Evolutionary conservation across 2,888 invertebrate species (phyloP).

Genomic region (Pachliopta kotzebuea): DNA sequence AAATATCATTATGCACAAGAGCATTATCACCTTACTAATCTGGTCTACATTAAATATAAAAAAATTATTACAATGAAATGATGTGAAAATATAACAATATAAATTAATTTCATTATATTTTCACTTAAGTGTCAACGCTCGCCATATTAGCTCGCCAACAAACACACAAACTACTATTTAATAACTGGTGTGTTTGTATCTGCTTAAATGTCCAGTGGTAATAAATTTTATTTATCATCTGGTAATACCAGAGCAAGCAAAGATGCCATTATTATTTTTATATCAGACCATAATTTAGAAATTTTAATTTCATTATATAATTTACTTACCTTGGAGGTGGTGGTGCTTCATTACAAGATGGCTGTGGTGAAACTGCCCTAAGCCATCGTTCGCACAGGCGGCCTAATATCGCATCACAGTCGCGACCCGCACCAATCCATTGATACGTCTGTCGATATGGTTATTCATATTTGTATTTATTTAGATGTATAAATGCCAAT

Average conservation of each 20-base stretch:
- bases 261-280: neutral
- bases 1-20: no score
- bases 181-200: no score
- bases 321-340: constrained; percentile 54
- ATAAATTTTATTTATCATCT: no score
- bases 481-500: neutral
- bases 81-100: no score
- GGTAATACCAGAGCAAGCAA: neutral
- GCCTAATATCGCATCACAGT: constrained; percentile 89
- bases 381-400: constrained; percentile 91
- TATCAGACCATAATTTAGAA: neutral
- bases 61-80: no score
- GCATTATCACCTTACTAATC: no score
- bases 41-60: no score
- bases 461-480: neutral
- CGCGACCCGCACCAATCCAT: constrained; percentile 97
- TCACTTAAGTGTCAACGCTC: no score
- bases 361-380: constrained; percentile 71
- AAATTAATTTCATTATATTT: no score
- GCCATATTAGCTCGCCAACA: no score
- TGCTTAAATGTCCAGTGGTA: no score
- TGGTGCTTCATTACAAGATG: constrained; percentile 50
- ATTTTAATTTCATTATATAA: neutral
- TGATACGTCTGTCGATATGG: constrained; percentile 81
- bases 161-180: no score